phyloP scores from a whole-genome alignment of 1,140 invertebrate species.

The Colletes latitarsis region DNA sequence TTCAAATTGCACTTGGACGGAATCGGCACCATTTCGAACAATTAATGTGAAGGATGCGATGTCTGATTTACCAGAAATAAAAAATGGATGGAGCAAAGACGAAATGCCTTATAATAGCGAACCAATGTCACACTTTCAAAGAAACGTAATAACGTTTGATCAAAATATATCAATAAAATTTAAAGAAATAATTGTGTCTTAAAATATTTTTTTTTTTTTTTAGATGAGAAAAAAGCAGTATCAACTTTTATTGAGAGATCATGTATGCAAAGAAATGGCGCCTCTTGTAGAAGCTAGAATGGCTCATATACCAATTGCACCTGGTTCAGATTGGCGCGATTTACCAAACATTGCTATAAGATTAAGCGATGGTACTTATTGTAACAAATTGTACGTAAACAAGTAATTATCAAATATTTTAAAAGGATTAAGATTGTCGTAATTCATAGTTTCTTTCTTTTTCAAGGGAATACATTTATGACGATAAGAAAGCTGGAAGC shows the following conservation, averaged over 20 bases:
- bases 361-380: conserved; percentile 87
- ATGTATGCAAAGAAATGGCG: conserved; percentile 94
- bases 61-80: conserved; percentile 90
- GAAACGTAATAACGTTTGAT: conserved; percentile 78
- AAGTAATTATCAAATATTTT: not conserved
- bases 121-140: conserved; percentile 89
- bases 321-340: conserved; percentile 93
- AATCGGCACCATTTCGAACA: conserved; percentile 87
- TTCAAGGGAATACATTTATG: conserved; percentile 85
- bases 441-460: conserved; percentile 15
- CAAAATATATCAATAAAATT: conserved; percentile 1
- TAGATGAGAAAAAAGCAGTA: conserved; percentile 85
- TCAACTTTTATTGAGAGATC: conserved; percentile 85
- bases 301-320: conserved; percentile 86
- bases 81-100: conserved; percentile 86
- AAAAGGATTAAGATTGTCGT: too few relatives aligned
- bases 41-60: conserved; percentile 91
- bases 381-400: conserved; percentile 83
- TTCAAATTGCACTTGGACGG: conserved; percentile 81
- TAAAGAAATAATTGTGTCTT: not conserved
- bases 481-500: conserved; percentile 87
- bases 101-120: conserved; percentile 89
- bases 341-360: conserved; percentile 89
- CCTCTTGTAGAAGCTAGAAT: conserved; percentile 90
- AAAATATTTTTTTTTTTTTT: conserved; percentile 39